phyloP scores from a whole-genome alignment of 2,113 vertebrate genomes.

The Scopus umbretta region DNA sequence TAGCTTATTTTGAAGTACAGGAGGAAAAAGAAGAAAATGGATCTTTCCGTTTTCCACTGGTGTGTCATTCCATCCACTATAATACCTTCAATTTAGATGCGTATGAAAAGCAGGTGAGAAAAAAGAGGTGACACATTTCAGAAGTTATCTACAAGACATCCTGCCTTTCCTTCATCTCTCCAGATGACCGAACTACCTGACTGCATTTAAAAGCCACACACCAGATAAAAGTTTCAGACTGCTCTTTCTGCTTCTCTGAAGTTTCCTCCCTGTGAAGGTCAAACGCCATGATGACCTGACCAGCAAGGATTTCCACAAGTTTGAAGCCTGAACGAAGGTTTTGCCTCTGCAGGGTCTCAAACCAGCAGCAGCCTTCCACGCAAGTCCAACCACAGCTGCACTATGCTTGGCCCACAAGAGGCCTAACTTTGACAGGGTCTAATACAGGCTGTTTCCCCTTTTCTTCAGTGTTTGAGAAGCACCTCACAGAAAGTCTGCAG shows the following conservation, averaged over 20 bases:
- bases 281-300: slow-evolving; percentile 1
- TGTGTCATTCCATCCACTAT: background rate
- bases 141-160: slow-evolving; percentile 7
- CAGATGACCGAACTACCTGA: slow-evolving; percentile 17
- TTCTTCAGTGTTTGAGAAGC: background rate
- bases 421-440: background rate
- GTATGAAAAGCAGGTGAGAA: background rate
- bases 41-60: background rate
- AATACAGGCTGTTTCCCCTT: background rate
- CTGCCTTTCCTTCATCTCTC: background rate
- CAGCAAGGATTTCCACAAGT: background rate
- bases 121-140: background rate
- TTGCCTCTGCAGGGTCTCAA: background rate
- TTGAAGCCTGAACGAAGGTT: slow-evolving; percentile 1
- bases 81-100: background rate
- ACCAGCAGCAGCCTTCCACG: background rate
- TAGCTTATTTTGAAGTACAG: background rate
- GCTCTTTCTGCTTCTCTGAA: slow-evolving; percentile 21
- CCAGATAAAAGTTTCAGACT: background rate
- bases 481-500: background rate
- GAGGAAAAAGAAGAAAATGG: background rate
- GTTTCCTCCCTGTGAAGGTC: slow-evolving; percentile 22
- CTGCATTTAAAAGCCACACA: slow-evolving; percentile 1
- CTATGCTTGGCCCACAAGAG: background rate
- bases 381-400: background rate